Evolutionary conservation across 2,888 invertebrate species (phyloP).

Genomic region (Tridacna crocea): DNA sequence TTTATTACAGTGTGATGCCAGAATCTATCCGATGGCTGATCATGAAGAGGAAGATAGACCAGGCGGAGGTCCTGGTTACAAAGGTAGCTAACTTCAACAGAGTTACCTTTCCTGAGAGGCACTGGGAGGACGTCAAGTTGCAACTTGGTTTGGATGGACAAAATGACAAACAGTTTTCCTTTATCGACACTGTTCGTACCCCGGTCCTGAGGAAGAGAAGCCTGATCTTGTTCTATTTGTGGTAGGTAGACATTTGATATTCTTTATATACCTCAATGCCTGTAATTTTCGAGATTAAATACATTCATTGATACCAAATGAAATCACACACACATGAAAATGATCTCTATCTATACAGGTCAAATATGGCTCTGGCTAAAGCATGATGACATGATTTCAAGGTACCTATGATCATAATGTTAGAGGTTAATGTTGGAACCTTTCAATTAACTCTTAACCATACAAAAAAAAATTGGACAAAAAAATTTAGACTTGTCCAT

Average conservation of each 20-base stretch:
- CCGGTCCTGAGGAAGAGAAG: conserved; percentile 76
- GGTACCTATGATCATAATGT: too few relatives aligned
- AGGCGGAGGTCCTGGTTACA: conserved; percentile 66
- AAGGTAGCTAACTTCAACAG: conserved; percentile 73
- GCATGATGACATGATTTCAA: too few relatives aligned
- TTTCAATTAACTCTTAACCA: too few relatives aligned
- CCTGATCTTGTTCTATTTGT: conserved; percentile 79
- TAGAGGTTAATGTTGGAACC: too few relatives aligned
- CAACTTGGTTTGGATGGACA: conserved; percentile 51
- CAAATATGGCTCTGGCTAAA: too few relatives aligned
- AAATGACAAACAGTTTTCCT: conserved; percentile 61
- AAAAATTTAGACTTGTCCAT: too few relatives aligned
- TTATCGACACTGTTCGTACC: conserved; percentile 76
- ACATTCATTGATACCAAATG: too few relatives aligned
- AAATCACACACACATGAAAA: too few relatives aligned
- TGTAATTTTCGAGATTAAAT: too few relatives aligned
- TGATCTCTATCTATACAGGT: too few relatives aligned
- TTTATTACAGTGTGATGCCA: conserved; percentile 72
- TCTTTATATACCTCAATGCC: neutral
- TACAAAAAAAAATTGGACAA: too few relatives aligned
- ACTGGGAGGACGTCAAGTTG: conserved; percentile 63
- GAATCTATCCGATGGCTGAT: conserved; percentile 81
- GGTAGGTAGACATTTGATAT: conserved; percentile 67
- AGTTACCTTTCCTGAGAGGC: conserved; percentile 62
- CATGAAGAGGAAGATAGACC: conserved; percentile 66